phyloP scores from a whole-genome alignment of 2,888 invertebrate species.

The Eristalis tenax region DNA sequence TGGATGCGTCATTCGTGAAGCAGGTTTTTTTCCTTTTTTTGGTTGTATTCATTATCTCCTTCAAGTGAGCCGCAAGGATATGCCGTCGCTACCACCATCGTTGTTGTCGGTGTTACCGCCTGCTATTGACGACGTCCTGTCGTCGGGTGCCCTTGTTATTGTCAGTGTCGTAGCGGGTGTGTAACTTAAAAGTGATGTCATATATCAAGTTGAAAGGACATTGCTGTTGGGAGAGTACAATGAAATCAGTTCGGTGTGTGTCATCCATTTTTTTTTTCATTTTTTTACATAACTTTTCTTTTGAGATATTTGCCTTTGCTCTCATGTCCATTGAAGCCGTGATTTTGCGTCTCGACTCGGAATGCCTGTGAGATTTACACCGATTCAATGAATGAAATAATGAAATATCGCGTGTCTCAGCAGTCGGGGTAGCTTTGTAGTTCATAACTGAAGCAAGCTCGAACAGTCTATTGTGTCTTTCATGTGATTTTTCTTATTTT shows the following conservation, averaged over 20 bases:
- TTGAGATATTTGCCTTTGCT: background rate
- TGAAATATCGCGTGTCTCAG: background rate
- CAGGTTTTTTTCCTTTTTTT: background rate
- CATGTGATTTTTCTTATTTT: background rate
- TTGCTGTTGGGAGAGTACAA: conserved; percentile 57
- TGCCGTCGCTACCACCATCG: background rate
- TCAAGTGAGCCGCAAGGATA: background rate
- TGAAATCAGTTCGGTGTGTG: conserved; percentile 69
- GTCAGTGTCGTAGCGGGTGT: conserved; percentile 67
- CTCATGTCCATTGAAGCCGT: too few species aligned
- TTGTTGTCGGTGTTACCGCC: background rate
- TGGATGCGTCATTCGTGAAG: conserved; percentile 55
- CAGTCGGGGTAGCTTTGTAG: background rate
- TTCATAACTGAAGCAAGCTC: background rate
- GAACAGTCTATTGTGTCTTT: background rate
- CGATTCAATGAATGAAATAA: background rate
- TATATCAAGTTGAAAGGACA: conserved; percentile 65
- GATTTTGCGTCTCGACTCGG: too few species aligned
- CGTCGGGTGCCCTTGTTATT: conserved; percentile 54
- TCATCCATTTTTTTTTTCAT: conserved; percentile 39
- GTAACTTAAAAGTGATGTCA: conserved; percentile 66
- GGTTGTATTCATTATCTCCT: background rate
- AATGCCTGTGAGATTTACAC: background rate
- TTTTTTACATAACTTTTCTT: background rate
- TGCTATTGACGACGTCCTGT: conserved; percentile 28